Evolutionary conservation across 2,888 invertebrate genomes (phyloP).

Genomic region (Sinopyrophorus schimmeli): DNA sequence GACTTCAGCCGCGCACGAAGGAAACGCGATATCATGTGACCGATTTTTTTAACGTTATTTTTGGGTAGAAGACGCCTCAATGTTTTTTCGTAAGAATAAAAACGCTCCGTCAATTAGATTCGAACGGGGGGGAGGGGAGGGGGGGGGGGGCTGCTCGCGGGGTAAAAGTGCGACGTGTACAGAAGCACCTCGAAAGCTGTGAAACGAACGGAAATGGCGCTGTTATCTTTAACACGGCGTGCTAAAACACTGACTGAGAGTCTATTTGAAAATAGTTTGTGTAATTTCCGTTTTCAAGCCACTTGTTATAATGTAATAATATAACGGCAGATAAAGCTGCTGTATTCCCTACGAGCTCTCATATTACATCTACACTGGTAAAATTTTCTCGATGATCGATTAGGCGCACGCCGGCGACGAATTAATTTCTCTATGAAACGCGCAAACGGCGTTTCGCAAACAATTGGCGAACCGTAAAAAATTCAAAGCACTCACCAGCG

Average conservation of each 20-base stretch:
- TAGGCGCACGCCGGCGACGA: too few species aligned
- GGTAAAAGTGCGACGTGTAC: conserved; percentile 19
- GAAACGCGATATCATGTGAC: conserved; percentile 48
- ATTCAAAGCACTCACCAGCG: too few species aligned
- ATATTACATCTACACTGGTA: conserved; percentile 33
- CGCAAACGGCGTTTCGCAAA: too few species aligned
- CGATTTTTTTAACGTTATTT: conserved; percentile 1
- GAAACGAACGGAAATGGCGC: conserved; percentile 54
- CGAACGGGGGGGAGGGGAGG: too few species aligned
- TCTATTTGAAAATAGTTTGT: conserved; percentile 58
- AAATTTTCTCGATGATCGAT: too few species aligned
- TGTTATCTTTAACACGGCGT: conserved; percentile 53
- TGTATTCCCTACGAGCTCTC: conserved; percentile 32
- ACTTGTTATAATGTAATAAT: conserved; percentile 57
- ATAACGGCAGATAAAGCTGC: conserved; percentile 49
- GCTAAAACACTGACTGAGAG: conserved; percentile 54
- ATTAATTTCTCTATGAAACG: too few species aligned
- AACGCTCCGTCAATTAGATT: conserved; percentile 17
- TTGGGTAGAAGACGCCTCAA: neutral
- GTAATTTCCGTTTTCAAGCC: conserved; percentile 56
- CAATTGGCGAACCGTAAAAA: too few species aligned
- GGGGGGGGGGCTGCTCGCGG: too few species aligned
- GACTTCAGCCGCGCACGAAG: conserved; percentile 37
- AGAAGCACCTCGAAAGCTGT: conserved; percentile 33
- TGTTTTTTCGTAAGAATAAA: conserved; percentile 1